Conservation (phyloP, 2,888 invertebrate species). For the Leptinotarsa juncta region DNA sequence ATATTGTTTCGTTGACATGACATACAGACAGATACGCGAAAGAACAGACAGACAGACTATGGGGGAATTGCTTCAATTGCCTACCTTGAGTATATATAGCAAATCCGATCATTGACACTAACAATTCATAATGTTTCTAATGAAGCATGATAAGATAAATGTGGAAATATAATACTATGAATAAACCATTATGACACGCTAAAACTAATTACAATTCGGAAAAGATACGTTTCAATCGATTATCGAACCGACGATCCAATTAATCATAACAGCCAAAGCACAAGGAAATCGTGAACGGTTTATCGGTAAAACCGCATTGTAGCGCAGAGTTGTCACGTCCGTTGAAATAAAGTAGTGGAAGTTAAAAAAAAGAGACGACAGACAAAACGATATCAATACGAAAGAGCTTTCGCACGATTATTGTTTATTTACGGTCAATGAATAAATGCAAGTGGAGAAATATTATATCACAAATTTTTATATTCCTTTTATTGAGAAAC, state of each 20-base stretch:
- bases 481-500: no score
- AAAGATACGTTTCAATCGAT: constrained; percentile 6
- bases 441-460: no score
- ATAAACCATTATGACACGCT: neutral
- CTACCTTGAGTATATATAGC: no score
- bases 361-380: neutral
- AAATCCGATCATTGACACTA: no score
- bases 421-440: neutral
- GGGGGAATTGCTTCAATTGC: no score
- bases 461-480: no score
- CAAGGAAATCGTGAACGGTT: neutral
- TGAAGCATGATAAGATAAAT: neutral
- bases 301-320: neutral
- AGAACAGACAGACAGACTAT: no score
- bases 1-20: no score
- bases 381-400: neutral
- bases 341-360: no score
- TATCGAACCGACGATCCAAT: neutral
- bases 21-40: no score
- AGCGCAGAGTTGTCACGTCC: neutral
- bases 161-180: neutral
- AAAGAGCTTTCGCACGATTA: neutral
- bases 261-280: constrained; percentile 1
- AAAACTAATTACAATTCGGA: neutral
- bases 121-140: no score